A percentile compares a stretch with the other conserved stretches of the same genome.
Evolutionary conservation across 2,888 invertebrate species (phyloP).

Genomic region (Drosophila formosana): DNA sequence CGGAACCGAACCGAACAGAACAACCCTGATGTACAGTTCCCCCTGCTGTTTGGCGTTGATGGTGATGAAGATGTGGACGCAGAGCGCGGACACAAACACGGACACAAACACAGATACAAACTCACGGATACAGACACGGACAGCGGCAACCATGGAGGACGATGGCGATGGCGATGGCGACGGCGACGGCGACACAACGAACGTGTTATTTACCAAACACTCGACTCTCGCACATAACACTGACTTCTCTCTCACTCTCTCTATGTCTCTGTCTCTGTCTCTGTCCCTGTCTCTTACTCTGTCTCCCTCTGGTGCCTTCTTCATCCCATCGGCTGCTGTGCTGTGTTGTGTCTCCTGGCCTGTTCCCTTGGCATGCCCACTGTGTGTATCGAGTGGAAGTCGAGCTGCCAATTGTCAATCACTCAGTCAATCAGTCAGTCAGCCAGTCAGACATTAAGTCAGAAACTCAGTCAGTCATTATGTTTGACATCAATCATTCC

Average conservation of each 20-base stretch:
- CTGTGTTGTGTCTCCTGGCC: conserved; percentile 1
- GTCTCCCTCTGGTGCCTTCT: neutral
- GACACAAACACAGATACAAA: neutral
- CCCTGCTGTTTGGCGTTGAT: conserved; percentile 23
- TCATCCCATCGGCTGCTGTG: neutral
- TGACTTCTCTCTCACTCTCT: conserved; percentile 25
- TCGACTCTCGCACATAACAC: conserved; percentile 75
- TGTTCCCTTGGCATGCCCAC: conserved; percentile 5
- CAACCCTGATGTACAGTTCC: conserved; percentile 63
- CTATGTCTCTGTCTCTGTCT: neutral
- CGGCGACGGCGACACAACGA: conserved; percentile 81
- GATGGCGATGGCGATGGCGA: conserved; percentile 57
- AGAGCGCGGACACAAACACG: neutral
- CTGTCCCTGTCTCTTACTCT: neutral
- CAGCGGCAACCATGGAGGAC: neutral
- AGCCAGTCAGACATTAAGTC: no score
- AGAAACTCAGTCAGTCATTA: no score
- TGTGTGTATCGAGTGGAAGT: conserved; percentile 22
- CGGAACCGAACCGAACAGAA: neutral
- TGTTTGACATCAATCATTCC: no score
- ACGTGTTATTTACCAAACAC: conserved; percentile 84
- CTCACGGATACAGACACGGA: neutral
- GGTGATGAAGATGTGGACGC: conserved; percentile 53
- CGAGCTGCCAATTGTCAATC: neutral
- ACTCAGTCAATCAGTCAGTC: no score